Evolutionary conservation across 30 jellyfish, hydroid and myxozoan genomes (phyloP).

Genomic region (Sanderia malayensis): DNA sequence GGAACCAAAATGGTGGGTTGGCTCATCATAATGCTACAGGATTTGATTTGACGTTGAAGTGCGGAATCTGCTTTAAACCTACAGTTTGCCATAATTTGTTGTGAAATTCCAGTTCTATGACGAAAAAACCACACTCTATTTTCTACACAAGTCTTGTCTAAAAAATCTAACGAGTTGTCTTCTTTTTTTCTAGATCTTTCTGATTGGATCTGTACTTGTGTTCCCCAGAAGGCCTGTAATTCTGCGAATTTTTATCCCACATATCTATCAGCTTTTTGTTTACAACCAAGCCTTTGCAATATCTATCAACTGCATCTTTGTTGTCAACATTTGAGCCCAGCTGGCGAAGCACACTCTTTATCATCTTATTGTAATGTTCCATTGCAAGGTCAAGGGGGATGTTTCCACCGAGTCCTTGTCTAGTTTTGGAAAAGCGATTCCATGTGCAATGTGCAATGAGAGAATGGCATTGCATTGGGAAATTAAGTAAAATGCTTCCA

Average conservation of each 20-base stretch:
- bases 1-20: too few species aligned
- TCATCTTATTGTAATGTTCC: conserved; percentile 30
- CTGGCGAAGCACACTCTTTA: conserved; percentile 18
- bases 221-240: background rate
- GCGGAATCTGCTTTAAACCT: too few species aligned
- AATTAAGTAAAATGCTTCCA: conserved; percentile 6
- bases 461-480: conserved; percentile 14
- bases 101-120: too few species aligned
- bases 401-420: conserved; percentile 35
- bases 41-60: too few species aligned
- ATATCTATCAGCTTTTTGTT: conserved; percentile 6
- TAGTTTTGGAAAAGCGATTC: conserved; percentile 15
- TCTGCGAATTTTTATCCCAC: background rate
- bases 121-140: too few species aligned
- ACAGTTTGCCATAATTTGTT: too few species aligned
- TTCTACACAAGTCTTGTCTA: too few species aligned
- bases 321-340: conserved; percentile 15
- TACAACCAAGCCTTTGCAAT: background rate
- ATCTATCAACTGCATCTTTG: conserved; percentile 20
- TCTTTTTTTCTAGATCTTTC: background rate
- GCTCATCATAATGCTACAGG: too few species aligned
- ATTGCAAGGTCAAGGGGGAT: conserved; percentile 30
- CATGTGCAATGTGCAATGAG: background rate
- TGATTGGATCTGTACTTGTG: background rate
- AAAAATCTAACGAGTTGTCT: too few species aligned